A percentile compares a stretch with the other conserved stretches of the same genome.
Conservation (phyloP, 2,113 vertebrate species). For the Thymallus thymallus region DNA sequence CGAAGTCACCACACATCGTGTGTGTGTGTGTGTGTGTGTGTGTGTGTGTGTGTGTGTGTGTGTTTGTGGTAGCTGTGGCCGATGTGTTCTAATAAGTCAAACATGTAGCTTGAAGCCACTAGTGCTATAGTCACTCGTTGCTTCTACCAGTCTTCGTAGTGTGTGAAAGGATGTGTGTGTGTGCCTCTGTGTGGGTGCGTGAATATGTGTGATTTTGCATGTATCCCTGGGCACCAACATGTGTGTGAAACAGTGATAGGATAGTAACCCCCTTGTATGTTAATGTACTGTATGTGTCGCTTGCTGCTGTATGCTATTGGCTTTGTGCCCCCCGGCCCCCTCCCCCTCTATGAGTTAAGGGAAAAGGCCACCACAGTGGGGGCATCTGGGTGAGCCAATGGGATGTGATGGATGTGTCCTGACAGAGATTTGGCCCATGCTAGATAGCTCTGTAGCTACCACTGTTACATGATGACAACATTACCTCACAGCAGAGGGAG, state of each 20-base stretch:
- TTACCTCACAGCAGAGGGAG: slow-evolving; percentile 27
- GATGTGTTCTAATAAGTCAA: no score
- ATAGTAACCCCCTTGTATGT: not conserved
- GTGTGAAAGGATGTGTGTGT: not conserved
- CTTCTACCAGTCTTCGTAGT: slow-evolving; percentile 6
- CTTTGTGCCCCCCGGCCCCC: not conserved
- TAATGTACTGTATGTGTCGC: not conserved
- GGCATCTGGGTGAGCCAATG: slow-evolving; percentile 17
- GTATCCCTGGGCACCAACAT: not conserved
- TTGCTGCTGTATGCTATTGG: not conserved
- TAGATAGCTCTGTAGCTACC: not conserved
- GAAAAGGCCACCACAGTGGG: not conserved
- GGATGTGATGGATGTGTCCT: slow-evolving; percentile 9
- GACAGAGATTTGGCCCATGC: slow-evolving; percentile 8
- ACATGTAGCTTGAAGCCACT: no score
- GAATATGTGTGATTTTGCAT: not conserved
- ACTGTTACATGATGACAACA: slow-evolving; percentile 18
- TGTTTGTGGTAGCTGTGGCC: no score
- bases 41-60: no score
- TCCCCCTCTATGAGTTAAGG: not conserved
- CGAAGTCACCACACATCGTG: no score
- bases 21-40: no score
- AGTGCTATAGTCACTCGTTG: not conserved
- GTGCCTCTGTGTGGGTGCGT: no score
- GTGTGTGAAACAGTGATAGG: not conserved